phyloP scores from a whole-genome alignment of 2,797 vertebrate genomes.

The Odontamblyopus rebecca region DNA sequence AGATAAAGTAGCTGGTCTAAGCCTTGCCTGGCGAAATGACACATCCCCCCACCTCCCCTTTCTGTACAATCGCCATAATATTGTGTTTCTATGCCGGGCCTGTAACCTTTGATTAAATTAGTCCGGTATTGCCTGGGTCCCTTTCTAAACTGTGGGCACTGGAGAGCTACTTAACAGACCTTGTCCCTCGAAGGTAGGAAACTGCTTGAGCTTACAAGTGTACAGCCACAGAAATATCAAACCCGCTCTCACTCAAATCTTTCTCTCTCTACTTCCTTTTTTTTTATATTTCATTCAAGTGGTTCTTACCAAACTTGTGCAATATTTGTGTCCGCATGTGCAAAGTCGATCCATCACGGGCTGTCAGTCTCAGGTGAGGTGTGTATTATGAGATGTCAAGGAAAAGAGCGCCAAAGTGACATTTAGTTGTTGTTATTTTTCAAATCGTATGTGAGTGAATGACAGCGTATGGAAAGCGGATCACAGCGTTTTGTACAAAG shows the following conservation, averaged over 20 bases:
- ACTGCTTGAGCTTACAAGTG: constrained; percentile 76
- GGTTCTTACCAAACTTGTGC: constrained; percentile 44
- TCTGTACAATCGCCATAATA: constrained; percentile 74
- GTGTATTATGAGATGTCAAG: constrained; percentile 63
- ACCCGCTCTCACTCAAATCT: constrained; percentile 68
- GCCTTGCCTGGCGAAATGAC: constrained; percentile 75
- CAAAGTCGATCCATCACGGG: constrained; percentile 65
- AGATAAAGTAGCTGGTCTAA: constrained; percentile 75
- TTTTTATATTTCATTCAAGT: constrained; percentile 36
- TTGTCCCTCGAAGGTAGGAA: constrained; percentile 76
- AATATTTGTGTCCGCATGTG: constrained; percentile 16
- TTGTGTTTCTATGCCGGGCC: constrained; percentile 75
- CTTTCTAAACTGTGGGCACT: constrained; percentile 75
- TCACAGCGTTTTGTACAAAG: constrained; percentile 59
- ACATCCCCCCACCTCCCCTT: constrained; percentile 63
- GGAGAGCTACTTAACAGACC: constrained; percentile 77
- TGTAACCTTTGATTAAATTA: constrained; percentile 82
- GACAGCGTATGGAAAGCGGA: constrained; percentile 60
- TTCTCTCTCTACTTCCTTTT: constrained; percentile 45
- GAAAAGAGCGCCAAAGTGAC: constrained; percentile 59
- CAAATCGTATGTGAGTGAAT: constrained; percentile 54
- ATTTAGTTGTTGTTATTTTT: constrained; percentile 71
- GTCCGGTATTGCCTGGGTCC: constrained; percentile 71
- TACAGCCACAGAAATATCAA: constrained; percentile 74
- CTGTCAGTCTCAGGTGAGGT: constrained; percentile 71